Evolutionary conservation across 1,140 invertebrate species (phyloP), one percentile per base, ranked within the genome.

Genomic region (Magallana ariakensis): DNA sequence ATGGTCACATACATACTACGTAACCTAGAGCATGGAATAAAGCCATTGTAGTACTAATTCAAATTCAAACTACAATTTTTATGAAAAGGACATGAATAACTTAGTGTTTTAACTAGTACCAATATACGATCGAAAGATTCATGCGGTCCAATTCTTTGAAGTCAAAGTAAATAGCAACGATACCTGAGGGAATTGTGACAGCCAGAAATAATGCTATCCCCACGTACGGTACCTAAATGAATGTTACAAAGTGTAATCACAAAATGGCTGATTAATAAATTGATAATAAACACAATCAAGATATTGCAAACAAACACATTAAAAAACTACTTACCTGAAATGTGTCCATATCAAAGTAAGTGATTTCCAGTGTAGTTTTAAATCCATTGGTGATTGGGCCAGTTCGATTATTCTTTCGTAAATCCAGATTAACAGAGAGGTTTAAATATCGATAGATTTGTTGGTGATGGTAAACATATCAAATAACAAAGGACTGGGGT

Each of bases 351-450:
- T 75, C 15, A 75, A 26, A 26, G 66, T 11, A 26, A 11, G 15
- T 13, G 22, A 11, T 13, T 75, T 26, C 22, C 22, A 13, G 66
- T 19, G 22, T 13, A 75, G 66, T 10, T 1, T 75, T 75, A 75
- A 75, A 75, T 75, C 66, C 66, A 75, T 75, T 11, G 22, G 22
- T 33, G 66, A 75, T 75, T 26, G 22, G 66, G 66, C 33, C 66
- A 75, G 6, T 26, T 75, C 66, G 66, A 75, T 75, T 19, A 26
- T 26, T 75, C 22, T 75, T 75, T 75, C 22, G 13, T 75, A 26
- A 75, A 75, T 75, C 66, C 22, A 75, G 66, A 75, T 75, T 75
- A 75, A 33, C 22, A 75, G 33, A 26, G 11, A 33, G 11, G 10
- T 75, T 75, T 75, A 75, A 75, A 75, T 26, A 13, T 75, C 19